Conservation (phyloP, 2,888 invertebrate genomes). For the Drosophila mercatorum region DNA sequence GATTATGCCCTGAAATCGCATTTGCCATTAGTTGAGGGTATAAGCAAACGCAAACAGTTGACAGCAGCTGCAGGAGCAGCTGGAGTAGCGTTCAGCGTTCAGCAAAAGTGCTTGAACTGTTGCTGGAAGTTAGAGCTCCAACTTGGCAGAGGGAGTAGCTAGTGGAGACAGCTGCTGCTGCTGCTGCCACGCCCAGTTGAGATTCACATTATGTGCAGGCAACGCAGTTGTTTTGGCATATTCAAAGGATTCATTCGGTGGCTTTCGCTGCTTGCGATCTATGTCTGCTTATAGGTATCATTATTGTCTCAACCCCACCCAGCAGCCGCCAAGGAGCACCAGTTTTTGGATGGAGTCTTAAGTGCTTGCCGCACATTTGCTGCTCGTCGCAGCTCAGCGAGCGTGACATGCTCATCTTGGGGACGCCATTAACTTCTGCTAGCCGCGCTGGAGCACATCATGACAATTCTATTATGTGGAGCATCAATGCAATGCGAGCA, state of each 20-base stretch:
- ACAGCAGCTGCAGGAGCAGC: conserved; percentile 33
- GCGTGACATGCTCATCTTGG: conserved; percentile 76
- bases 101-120: conserved; percentile 19
- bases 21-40: conserved; percentile 6
- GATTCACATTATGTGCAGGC: conserved; percentile 54
- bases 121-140: conserved; percentile 31
- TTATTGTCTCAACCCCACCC: conserved; percentile 2
- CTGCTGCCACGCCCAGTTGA: conserved; percentile 27
- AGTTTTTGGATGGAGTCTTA: conserved; percentile 20
- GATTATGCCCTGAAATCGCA: neutral
- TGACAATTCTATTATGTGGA: conserved; percentile 61
- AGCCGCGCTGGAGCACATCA: conserved; percentile 64
- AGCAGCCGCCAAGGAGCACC: neutral
- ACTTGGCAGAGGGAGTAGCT: conserved; percentile 6
- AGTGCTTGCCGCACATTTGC: conserved; percentile 65
- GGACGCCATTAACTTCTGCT: conserved; percentile 64
- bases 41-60: conserved; percentile 41
- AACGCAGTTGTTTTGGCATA: conserved; percentile 24
- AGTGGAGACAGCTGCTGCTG: neutral
- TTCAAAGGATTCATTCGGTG: conserved; percentile 37
- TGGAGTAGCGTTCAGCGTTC: conserved; percentile 22
- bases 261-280: conserved; percentile 28
- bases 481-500: conserved; percentile 55
- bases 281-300: conserved; percentile 23
- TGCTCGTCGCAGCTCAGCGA: conserved; percentile 74